A percentile compares a stretch with the other conserved stretches of the same genome.
These are phyloP conservation scores for Parnassius smintheus DNA, from an alignment of 2,888 invertebrate species.

Conservation along the genomic window DNA sequence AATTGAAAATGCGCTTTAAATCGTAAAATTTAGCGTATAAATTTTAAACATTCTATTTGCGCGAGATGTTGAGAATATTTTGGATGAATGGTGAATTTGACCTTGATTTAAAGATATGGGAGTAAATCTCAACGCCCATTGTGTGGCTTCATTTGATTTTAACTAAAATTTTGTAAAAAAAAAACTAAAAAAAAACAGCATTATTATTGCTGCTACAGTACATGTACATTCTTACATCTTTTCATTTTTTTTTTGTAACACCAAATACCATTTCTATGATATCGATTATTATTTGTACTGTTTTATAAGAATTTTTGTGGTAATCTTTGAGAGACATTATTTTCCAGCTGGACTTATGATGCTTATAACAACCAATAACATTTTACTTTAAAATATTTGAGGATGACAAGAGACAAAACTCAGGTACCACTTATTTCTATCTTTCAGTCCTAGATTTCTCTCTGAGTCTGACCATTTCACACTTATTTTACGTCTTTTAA, in stretches of 20 bases:
- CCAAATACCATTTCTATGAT: background rate
- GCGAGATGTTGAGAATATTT: conserved; percentile 43
- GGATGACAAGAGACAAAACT: too few relatives aligned
- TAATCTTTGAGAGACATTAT: too few relatives aligned
- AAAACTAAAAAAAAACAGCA: background rate
- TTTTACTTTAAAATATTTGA: too few relatives aligned
- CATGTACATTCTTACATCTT: background rate
- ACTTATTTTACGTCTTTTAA: too few relatives aligned
- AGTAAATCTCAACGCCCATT: conserved; percentile 63
- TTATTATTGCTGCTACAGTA: background rate
- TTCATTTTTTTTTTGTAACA: background rate
- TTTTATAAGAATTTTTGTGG: too few relatives aligned
- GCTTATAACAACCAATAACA: too few relatives aligned
- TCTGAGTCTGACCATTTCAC: background rate
- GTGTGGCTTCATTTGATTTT: conserved; percentile 70
- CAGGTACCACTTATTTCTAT: too few relatives aligned
- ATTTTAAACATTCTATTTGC: conserved; percentile 5
- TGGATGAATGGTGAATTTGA: conserved; percentile 70
- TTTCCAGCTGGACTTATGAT: too few relatives aligned
- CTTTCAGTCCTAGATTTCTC: conserved; percentile 7
- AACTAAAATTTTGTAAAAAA: conserved; percentile 37
- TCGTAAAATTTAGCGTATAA: background rate
- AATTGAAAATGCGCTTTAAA: conserved; percentile 31
- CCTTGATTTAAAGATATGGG: conserved; percentile 68
- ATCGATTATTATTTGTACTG: background rate